phyloP scores from a whole-genome alignment of 1,140 invertebrate genomes.

The Telenomus remus region DNA sequence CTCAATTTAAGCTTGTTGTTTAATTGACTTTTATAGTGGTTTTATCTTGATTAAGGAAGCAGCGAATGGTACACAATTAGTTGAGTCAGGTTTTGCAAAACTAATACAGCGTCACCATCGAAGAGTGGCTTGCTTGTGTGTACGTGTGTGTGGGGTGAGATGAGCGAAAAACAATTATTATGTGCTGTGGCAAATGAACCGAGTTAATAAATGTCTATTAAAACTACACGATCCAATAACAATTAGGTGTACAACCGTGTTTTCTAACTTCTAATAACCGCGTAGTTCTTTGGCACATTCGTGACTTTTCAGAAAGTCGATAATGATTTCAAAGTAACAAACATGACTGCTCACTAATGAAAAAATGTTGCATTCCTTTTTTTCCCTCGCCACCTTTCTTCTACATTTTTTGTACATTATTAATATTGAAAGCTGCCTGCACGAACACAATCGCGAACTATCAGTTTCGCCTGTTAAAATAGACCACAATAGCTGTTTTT shows the following conservation, averaged over 20 bases:
- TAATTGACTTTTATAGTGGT: no score
- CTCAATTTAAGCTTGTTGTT: no score
- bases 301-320: constrained; percentile 47
- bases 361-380: no score
- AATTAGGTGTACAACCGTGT: constrained; percentile 42
- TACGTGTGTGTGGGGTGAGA: no score
- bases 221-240: constrained; percentile 20
- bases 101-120: no score
- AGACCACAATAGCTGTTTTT: no score
- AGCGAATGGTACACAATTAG: neutral
- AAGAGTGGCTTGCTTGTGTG: no score
- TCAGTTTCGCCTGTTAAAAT: no score
- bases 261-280: constrained; percentile 30
- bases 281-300: constrained; percentile 52
- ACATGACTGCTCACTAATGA: constrained; percentile 34
- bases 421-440: constrained; percentile 21
- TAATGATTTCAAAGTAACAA: constrained; percentile 32
- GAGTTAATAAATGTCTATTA: no score
- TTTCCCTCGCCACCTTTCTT: constrained; percentile 1
- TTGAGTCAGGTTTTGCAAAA: no score
- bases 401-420: constrained; percentile 31
- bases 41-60: neutral
- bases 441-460: constrained; percentile 30
- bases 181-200: no score
- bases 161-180: no score